phyloP scores from a whole-genome alignment of 2,113 vertebrate species.

The Ariopsis seemanni region DNA sequence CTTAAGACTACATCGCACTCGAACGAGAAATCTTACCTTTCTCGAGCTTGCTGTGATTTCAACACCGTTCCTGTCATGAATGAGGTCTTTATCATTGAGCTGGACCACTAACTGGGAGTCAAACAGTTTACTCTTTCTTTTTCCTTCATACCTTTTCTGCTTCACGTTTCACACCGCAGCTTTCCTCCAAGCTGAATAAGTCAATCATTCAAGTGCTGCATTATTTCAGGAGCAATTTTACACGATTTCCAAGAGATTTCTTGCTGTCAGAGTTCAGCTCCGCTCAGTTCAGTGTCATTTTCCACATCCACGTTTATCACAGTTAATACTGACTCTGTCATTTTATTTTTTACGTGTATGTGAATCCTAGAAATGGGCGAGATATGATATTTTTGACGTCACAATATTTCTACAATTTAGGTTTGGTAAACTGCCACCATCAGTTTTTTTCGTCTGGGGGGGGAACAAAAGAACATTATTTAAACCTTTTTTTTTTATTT shows the following conservation, averaged over 20 bases:
- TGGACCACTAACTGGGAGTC: background rate
- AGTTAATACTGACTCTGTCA: background rate
- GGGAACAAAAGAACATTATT: background rate
- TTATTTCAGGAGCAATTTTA: background rate
- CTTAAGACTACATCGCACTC: background rate
- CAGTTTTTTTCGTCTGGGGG: background rate
- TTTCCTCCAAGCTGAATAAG: background rate
- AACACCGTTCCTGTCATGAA: background rate
- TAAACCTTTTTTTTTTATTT: background rate
- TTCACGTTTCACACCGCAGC: background rate
- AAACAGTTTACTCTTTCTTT: conserved; percentile 3
- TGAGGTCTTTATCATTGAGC: background rate
- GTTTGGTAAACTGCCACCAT: background rate
- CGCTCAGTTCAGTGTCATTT: background rate
- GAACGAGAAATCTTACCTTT: background rate
- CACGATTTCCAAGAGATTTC: background rate
- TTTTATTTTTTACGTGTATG: background rate
- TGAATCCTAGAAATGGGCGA: background rate
- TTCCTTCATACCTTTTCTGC: background rate
- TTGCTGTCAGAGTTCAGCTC: background rate
- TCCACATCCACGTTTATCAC: background rate
- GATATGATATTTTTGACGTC: background rate
- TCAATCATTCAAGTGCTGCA: background rate
- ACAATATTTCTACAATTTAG: background rate
- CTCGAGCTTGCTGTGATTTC: background rate